phyloP scores from a whole-genome alignment of 2,113 vertebrate genomes.

The Aleadryas rufinucha region DNA sequence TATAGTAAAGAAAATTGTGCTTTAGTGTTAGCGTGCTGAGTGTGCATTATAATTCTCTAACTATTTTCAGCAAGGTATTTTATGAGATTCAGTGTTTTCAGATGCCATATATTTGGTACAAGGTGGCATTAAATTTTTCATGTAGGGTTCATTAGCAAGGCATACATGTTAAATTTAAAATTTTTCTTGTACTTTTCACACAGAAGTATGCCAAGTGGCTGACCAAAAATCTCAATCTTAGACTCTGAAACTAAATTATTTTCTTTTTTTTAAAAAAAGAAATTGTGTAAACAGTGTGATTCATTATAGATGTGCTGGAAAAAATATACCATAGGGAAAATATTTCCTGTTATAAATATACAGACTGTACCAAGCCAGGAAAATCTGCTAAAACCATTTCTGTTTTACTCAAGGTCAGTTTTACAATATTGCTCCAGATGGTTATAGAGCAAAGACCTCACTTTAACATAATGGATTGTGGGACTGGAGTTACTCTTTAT shows the following conservation, averaged over 20 bases:
- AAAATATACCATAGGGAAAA: background rate
- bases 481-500: background rate
- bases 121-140: constrained; percentile 27
- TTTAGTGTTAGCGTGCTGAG: background rate
- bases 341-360: background rate
- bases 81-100: background rate
- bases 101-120: background rate
- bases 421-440: background rate
- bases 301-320: constrained; percentile 3
- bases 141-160: constrained; percentile 23
- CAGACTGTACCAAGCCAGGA: background rate
- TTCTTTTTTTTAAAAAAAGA: background rate
- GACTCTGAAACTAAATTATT: background rate
- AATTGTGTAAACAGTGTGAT: background rate
- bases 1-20: constrained; percentile 25
- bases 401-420: background rate
- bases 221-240: constrained; percentile 27
- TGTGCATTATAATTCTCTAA: constrained; percentile 36
- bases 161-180: background rate
- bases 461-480: background rate
- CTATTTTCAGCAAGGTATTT: constrained; percentile 30
- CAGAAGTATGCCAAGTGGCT: background rate
- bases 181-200: background rate
- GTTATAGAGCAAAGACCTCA: background rate
- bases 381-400: constrained; percentile 27